Evolutionary conservation across 2,113 vertebrate genomes (phyloP), one percentile per base, ranked within the genome.

Genomic region (Carassius gibelio): DNA sequence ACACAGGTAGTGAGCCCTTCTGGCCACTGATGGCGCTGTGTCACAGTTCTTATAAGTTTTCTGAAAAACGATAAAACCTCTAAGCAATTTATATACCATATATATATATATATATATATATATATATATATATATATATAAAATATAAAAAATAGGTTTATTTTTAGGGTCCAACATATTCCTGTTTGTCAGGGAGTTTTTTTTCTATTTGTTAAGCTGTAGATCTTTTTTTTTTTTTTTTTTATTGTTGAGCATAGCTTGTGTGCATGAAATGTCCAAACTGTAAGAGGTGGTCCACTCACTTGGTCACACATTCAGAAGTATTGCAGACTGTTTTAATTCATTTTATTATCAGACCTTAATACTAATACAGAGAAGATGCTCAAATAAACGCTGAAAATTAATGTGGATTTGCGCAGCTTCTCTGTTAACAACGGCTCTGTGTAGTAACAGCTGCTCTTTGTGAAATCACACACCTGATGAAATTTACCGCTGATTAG

Each of bases 1-100:
- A 90, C 97, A 97, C 95, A 99, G 97, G 97, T 99, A 99, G 97
- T 98, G 74, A 75, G 52, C 38, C 94, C 94, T 92, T 92, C 93
- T 91, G 95, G 89, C 93, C 93, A 94, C 92, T 87, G 91, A 92
- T 94, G 91, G 93, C 13, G 1, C 42, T 48, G 62, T 64, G 42
- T 77, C 82, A 48, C 74, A 48, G 23, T 23, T 83, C 71, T 38
- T 9, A 81, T 34, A 19, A 13, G 19, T 76, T 88, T 82, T 84
- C 82, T 36, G 82, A 78, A 82, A 87, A 88, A 88, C 85, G 82
- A 86, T 75, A 50, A 64, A 81, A 86, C 87, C 85, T 88, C 88
- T 34, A 82, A 86, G 86, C 77, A 14, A 66, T 68, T 52, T 61
- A 13, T 66, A 21, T 11, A 21, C 26, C 26, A 26, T n/a, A 11